Evolutionary conservation across 2,888 invertebrate species (phyloP).

Genomic region (Seira musarum): DNA sequence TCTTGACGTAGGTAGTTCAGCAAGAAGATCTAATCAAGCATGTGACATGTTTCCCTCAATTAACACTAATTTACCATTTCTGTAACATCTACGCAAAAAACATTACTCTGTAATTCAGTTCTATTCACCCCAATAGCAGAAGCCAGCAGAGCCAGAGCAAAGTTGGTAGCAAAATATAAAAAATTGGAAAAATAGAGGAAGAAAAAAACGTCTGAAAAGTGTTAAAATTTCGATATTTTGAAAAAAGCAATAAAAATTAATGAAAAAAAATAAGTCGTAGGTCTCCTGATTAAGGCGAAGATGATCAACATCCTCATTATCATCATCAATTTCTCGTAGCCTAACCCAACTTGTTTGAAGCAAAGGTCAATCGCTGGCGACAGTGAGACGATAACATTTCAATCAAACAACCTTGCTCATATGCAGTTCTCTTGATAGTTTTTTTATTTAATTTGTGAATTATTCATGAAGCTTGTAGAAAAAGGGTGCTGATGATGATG

Average conservation of each 20-base stretch:
- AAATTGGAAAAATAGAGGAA: background rate
- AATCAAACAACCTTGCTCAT: constrained; percentile 57
- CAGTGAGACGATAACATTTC: constrained; percentile 51
- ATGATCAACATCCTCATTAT: constrained; percentile 57
- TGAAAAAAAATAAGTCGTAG: constrained; percentile 26
- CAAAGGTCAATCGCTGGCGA: constrained; percentile 55
- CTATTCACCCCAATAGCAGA: background rate
- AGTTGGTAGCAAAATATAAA: no score
- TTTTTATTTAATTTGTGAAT: constrained; percentile 41
- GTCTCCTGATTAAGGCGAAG: constrained; percentile 12
- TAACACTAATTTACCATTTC: background rate
- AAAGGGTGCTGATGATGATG: constrained; percentile 10
- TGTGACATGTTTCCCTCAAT: background rate
- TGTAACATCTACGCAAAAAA: background rate
- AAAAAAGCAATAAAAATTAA: constrained; percentile 3
- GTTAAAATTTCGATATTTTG: background rate
- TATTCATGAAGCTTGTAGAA: background rate
- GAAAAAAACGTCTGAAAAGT: background rate
- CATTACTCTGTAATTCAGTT: background rate
- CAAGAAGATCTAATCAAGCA: background rate
- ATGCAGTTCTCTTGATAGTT: constrained; percentile 46
- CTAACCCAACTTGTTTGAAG: constrained; percentile 53
- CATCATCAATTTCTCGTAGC: constrained; percentile 34
- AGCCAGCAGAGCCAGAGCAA: no score
- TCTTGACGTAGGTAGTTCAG: background rate